Conservation (phyloP, 2,113 vertebrate genomes). For the Cavia aperea region DNA sequence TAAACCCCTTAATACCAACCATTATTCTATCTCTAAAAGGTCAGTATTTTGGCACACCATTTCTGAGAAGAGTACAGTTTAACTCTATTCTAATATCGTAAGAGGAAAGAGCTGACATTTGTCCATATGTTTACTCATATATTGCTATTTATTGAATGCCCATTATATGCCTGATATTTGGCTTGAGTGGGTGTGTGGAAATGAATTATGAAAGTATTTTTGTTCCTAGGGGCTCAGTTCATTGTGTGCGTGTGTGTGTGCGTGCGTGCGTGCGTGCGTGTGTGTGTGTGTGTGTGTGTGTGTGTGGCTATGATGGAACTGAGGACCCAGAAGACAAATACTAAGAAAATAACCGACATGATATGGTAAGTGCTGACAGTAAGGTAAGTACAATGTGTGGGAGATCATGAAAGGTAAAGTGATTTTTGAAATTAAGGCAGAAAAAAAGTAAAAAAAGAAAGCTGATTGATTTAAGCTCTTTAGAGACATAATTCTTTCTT, state of each 20-base stretch:
- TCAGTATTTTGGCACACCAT: not conserved
- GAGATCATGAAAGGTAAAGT: constrained; percentile 34
- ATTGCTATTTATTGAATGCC: not conserved
- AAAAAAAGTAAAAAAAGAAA: not conserved
- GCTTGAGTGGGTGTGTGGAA: not conserved
- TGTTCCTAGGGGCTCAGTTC: not conserved
- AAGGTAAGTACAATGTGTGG: constrained; percentile 12
- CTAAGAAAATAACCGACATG: constrained; percentile 12
- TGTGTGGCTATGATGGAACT: not conserved
- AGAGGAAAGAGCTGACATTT: not conserved
- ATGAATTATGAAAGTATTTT: constrained; percentile 6
- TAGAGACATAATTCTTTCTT: constrained; percentile 47
- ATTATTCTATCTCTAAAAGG: not conserved
- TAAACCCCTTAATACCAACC: not conserved
- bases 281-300: not conserved
- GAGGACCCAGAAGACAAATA: not conserved
- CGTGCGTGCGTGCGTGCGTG: not conserved
- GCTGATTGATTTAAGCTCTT: constrained; percentile 53
- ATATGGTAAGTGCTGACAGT: not conserved
- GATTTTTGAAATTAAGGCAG: constrained; percentile 54
- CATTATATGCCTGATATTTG: not conserved
- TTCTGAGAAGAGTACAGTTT: not conserved
- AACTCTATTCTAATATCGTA: not conserved
- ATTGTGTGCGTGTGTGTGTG: not conserved
- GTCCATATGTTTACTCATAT: not conserved